Percentiles rank a stretch among this genome's conserved stretches.
phyloP scores from a whole-genome alignment of 2,888 invertebrate genomes.

The Caradrina clavipalpis region DNA sequence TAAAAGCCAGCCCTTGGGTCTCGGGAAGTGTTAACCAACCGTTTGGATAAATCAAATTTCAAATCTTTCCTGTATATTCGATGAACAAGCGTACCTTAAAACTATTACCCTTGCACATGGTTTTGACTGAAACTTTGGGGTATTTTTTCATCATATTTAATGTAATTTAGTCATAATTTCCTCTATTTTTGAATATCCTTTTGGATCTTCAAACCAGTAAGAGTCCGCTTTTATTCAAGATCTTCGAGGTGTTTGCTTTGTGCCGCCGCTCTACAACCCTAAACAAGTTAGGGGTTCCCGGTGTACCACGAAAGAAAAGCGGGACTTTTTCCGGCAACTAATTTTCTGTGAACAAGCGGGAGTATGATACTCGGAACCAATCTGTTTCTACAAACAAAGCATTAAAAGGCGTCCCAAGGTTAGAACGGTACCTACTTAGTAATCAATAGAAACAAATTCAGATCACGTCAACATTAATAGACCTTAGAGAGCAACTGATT shows the following conservation, averaged over 20 bases:
- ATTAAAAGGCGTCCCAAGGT: neutral
- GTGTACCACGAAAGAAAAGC: neutral
- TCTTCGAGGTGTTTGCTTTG: neutral
- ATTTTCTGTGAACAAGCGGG: neutral
- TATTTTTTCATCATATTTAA: neutral
- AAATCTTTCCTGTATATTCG: too few relatives aligned
- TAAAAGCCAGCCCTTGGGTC: too few relatives aligned
- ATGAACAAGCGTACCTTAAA: too few relatives aligned
- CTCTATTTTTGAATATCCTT: neutral
- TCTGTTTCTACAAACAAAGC: slow-evolving; percentile 7
- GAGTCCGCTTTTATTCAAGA: neutral
- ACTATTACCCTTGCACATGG: neutral
- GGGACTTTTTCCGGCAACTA: neutral
- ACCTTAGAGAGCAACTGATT: slow-evolving; percentile 16
- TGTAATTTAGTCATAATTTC: neutral
- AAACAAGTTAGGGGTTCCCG: neutral
- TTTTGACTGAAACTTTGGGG: too few relatives aligned
- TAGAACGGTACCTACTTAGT: neutral
- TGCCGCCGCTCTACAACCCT: neutral
- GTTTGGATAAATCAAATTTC: too few relatives aligned
- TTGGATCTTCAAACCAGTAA: neutral
- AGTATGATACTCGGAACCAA: neutral
- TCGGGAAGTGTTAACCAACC: too few relatives aligned
- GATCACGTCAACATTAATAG: slow-evolving; percentile 4
- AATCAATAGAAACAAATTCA: slow-evolving; percentile 9